Evolutionary conservation across 2,888 invertebrate species (phyloP), one percentile per base, ranked within the genome.

Genomic region (Caenorhabditis becei): DNA sequence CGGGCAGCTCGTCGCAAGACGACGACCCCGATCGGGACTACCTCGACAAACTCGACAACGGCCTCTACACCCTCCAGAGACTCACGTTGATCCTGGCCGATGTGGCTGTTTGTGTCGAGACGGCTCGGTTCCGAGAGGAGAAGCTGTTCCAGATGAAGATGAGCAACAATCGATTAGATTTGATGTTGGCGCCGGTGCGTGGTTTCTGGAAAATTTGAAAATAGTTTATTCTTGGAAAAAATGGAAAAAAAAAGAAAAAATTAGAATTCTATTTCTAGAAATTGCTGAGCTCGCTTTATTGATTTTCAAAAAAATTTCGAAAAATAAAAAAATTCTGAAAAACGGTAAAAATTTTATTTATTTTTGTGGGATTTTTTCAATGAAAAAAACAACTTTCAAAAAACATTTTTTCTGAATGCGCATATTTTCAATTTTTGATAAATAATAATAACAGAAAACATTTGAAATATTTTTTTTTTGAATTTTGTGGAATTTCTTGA

Each of bases 51-150:
- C 92, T 99, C 58, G 96, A 97, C 79, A 95, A 95, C 10, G 99
- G 99, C 0, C 93, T 99, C n/a, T 99, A 97, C 92, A 96, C 96
- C 8, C 77, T 86, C 20, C 98, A 99, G 92, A 93, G 97, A 63
- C 94, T 98, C 28, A 97, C 97, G 92, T 96, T 96, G 91, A 92
- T 94, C 70, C 92, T 94, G 89, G 88, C 93, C 56, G 93, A 94
- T 80, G 92, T 93, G 14, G 93, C 93, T 84, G 92, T 92, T 2
- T 89, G 92, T 93, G 59, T 72, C 4, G 67, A 69, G 51, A 82
- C 86, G 11, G 83, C 84, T 0, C 67, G 79, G 11, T 28, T 62
- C 16, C 54, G 86, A 23, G 87, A 87, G 2, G 80, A 82, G 37
- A 90, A 90, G 63, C 80, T 90, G 35, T 85, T 89, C 63, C 79